Evolutionary conservation across 2,888 invertebrate species (phyloP).

Genomic region (Dendrolimus houi): DNA sequence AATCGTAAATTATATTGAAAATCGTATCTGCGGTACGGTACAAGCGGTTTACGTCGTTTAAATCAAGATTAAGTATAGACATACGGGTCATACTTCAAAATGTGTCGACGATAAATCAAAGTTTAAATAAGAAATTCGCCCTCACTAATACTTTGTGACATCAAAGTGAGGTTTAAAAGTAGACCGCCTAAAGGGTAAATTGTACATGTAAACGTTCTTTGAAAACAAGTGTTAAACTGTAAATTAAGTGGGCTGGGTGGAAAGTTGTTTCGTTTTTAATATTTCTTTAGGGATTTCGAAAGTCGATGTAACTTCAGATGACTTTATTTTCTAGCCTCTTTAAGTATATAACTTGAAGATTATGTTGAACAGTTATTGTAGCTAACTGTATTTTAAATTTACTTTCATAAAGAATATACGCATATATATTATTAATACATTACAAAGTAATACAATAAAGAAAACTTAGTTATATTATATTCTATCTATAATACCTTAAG

Average conservation of each 20-base stretch:
- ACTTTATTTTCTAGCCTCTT: too few relatives aligned
- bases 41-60: slow-evolving; percentile 53
- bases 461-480: too few relatives aligned
- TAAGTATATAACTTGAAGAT: too few relatives aligned
- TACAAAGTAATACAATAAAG: too few relatives aligned
- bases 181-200: slow-evolving; percentile 29
- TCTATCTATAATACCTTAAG: too few relatives aligned
- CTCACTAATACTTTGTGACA: slow-evolving; percentile 52
- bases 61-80: slow-evolving; percentile 65
- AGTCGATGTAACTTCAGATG: too few relatives aligned
- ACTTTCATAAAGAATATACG: too few relatives aligned
- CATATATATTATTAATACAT: too few relatives aligned
- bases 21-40: slow-evolving; percentile 38
- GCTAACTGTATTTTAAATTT: too few relatives aligned
- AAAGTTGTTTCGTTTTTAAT: slow-evolving; percentile 2
- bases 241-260: slow-evolving; percentile 18
- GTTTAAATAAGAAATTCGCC: slow-evolving; percentile 59
- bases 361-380: too few relatives aligned
- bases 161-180: slow-evolving; percentile 53
- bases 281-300: background rate
- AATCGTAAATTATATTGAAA: slow-evolving; percentile 50
- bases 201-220: slow-evolving; percentile 21
- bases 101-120: slow-evolving; percentile 60
- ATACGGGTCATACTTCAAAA: slow-evolving; percentile 61
- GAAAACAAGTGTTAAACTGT: slow-evolving; percentile 24